Evolutionary conservation across 2,797 vertebrate species (phyloP).

Genomic region (Eupleurogrammus muticus): DNA sequence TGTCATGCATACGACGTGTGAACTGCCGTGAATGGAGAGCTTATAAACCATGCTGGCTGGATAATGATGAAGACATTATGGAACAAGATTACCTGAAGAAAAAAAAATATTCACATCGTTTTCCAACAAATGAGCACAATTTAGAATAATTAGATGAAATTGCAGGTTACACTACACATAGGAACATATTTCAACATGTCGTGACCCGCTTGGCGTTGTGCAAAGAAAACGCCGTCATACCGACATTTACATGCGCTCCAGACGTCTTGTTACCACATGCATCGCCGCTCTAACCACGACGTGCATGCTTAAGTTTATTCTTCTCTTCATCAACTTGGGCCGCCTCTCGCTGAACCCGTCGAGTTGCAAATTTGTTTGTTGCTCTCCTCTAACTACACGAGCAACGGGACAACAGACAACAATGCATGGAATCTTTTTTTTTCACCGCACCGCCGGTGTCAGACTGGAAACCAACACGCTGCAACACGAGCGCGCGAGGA

Average conservation of each 20-base stretch:
- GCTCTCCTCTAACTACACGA: conserved; percentile 18
- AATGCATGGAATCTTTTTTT: background rate
- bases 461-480: conserved; percentile 42
- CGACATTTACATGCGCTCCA: background rate
- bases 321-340: background rate
- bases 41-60: conserved; percentile 18
- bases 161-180: background rate
- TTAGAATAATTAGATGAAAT: background rate
- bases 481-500: conserved; percentile 32
- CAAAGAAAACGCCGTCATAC: background rate
- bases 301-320: background rate
- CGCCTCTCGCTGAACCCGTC: background rate
- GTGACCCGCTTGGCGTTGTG: background rate
- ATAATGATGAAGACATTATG: background rate
- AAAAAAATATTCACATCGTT: background rate
- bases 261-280: conserved; percentile 8
- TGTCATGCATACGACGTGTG: background rate
- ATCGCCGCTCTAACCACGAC: conserved; percentile 12
- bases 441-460: background rate
- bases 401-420: conserved; percentile 7
- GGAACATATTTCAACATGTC: no score
- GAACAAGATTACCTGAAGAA: background rate
- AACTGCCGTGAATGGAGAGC: conserved; percentile 13
- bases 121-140: background rate
- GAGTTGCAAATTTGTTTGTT: background rate